Conservation (phyloP, 2,113 vertebrate genomes). For the Nipponia nippon region DNA sequence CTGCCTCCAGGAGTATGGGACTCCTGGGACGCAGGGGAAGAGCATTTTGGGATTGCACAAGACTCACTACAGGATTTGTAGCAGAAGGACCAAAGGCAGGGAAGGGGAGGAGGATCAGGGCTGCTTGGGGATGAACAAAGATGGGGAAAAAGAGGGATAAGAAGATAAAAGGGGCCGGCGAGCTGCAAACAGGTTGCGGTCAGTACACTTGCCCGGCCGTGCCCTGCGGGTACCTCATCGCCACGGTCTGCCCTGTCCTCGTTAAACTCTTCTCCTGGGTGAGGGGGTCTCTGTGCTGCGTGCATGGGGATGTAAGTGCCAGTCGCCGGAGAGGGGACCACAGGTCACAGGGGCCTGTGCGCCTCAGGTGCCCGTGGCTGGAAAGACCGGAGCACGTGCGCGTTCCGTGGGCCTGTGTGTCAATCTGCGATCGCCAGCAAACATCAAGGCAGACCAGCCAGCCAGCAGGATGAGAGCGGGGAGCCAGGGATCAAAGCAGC, state of each 20-base stretch:
- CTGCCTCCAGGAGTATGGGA: neutral
- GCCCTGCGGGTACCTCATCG: neutral
- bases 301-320: neutral
- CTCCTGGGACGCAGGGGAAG: neutral
- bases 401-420: neutral
- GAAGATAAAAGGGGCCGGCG: neutral
- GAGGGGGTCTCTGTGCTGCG: fast-evolving
- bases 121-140: neutral
- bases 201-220: neutral
- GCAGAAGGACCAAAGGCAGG: neutral
- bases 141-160: neutral
- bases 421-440: fast-evolving
- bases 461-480: neutral
- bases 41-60: neutral
- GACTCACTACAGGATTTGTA: neutral
- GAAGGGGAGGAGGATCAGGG: neutral
- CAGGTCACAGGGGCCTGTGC: fast-evolving
- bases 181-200: neutral
- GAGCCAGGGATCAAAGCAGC: neutral
- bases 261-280: neutral
- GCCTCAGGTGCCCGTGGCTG: fast-evolving
- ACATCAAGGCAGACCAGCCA: neutral
- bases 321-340: neutral
- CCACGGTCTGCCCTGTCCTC: fast-evolving
- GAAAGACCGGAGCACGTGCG: fast-evolving